Evolutionary conservation across 1,140 invertebrate species (phyloP), one percentile per base, ranked within the genome.

Genomic region (Bilobella aurantiaca): DNA sequence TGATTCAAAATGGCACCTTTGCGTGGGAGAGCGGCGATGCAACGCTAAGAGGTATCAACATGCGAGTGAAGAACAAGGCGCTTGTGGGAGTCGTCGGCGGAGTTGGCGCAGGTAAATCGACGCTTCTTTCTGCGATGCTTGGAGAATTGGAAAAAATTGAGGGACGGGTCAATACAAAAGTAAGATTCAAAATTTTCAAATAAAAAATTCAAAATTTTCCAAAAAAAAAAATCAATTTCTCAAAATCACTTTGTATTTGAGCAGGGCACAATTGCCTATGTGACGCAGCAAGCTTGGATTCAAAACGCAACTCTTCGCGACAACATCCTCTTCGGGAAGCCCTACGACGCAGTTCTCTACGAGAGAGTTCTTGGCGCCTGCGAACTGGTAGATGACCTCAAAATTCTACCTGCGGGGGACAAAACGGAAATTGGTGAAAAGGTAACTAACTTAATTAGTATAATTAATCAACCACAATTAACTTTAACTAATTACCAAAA

Each of bases 1-100:
- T 84, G 3, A 86, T 90, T 70, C 87, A 88, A 71, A 87, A 88
- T 74, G 88, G 87, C 3, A 83, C 78, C 64, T 91, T 91, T 75
- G 79, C 83, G 8, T 91, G 89, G 89, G 74, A 78, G 12, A 81
- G 80, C 14, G 71, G 69, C 29, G 18, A 25, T 0, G 49, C 69
- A 47, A 62, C 70, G 27, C 63, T 78, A 28, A 59, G 68, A 8
- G 64, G 74, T 60, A 74, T 79, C 21, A 74, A 73, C 47, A 29
- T 79, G 8, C 58, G 64, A 46, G 65, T 77, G 1, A 65, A 70
- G 25, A 14, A 42, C n/a, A 47, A 42, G 1, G 66, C 60, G 23
- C 63, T 79, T 1, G 73, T 79, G 2, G 81, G 80, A 21, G 71
- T 82, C 18, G 80, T 82, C 65, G 82, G 82, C n/a, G 66, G 72